Evolutionary conservation across 2,113 vertebrate species (phyloP).

Genomic region (Tupaia chinensis): DNA sequence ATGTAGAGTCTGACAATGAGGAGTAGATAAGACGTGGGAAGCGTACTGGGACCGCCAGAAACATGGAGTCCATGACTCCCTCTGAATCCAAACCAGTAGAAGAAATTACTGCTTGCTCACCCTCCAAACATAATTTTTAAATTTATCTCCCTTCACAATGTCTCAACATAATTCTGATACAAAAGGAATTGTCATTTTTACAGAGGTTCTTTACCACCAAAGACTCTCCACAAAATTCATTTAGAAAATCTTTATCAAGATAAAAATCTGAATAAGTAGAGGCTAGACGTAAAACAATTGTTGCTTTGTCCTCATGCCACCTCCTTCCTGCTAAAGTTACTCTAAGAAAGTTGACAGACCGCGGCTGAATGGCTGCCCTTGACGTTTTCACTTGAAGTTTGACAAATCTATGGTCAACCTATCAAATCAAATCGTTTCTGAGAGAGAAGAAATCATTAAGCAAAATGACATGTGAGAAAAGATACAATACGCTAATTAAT

Average conservation of each 20-base stretch:
- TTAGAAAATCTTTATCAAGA: not conserved
- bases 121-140: conserved; percentile 13
- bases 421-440: conserved; percentile 48
- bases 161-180: not conserved
- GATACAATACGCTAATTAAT: conserved; percentile 75
- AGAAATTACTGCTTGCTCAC: not conserved
- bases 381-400: conserved; percentile 33
- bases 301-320: not conserved
- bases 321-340: not conserved
- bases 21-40: not conserved
- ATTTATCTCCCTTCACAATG: not conserved
- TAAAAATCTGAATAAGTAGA: conserved; percentile 6
- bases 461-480: conserved; percentile 68
- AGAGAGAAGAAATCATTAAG: conserved; percentile 65
- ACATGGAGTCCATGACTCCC: not conserved
- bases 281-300: not conserved
- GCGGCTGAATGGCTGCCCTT: not conserved
- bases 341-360: not conserved
- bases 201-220: not conserved
- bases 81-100: not conserved
- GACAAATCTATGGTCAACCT: conserved; percentile 48
- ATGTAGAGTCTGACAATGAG: not conserved
- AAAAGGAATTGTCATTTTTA: not conserved
- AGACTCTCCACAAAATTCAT: not conserved
- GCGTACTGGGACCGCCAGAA: not conserved